Evolutionary conservation across 1,140 invertebrate species (phyloP).

Genomic region (Heliconius congener): DNA sequence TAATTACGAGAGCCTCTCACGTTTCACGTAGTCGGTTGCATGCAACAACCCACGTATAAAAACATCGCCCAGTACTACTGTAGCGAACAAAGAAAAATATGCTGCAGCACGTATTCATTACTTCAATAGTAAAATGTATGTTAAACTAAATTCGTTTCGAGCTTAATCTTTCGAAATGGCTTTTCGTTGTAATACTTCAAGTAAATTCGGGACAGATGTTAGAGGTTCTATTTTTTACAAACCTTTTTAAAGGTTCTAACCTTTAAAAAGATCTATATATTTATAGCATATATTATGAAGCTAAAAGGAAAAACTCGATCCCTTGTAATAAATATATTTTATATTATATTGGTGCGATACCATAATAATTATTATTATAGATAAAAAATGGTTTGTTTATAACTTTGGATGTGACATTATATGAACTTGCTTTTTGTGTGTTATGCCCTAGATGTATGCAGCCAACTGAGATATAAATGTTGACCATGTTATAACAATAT

Average conservation of each 20-base stretch:
- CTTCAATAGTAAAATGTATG: slow-evolving; percentile 1
- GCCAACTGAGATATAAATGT: no score
- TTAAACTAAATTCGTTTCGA: slow-evolving; percentile 1
- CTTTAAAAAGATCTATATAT: no score
- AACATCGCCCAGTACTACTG: not conserved
- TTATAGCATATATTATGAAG: no score
- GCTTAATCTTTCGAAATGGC: not conserved
- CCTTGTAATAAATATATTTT: no score
- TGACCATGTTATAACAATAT: no score
- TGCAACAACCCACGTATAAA: slow-evolving; percentile 1
- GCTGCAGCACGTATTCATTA: slow-evolving; percentile 1
- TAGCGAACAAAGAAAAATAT: slow-evolving; percentile 14
- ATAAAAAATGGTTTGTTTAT: no score
- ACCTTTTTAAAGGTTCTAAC: not conserved
- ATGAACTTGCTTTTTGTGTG: no score
- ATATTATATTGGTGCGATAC: no score
- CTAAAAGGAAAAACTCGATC: no score
- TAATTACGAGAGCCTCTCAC: slow-evolving; percentile 12
- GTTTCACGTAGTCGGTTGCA: slow-evolving; percentile 3
- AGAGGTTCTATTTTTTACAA: not conserved
- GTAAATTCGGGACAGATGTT: not conserved
- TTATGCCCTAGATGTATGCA: no score
- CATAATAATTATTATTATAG: no score
- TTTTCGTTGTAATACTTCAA: not conserved
- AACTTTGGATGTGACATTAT: no score